Percentiles rank a stretch among this genome's conserved stretches.
Conservation (phyloP, 2,888 invertebrate genomes). For the Sminthurides aquaticus region DNA sequence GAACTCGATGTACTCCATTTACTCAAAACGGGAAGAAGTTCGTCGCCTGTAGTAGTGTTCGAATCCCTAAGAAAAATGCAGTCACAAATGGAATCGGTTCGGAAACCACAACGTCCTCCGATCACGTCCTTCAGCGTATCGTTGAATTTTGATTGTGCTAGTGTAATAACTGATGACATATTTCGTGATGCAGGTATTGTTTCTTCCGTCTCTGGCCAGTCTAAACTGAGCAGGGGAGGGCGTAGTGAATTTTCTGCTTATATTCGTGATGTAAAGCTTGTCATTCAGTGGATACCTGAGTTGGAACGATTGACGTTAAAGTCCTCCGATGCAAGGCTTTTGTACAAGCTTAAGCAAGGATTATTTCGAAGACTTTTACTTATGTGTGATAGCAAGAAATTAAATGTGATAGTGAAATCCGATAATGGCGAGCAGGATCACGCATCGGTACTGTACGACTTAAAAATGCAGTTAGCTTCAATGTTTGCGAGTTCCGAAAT, state of each 20-base stretch:
- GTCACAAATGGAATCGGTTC: not conserved
- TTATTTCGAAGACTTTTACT: not conserved
- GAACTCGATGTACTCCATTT: not conserved
- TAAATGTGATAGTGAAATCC: not conserved
- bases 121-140: not conserved
- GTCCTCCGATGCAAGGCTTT: not conserved
- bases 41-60: no score
- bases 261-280: not conserved
- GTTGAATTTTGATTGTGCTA: not conserved
- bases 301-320: not conserved
- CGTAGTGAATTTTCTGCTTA: not conserved
- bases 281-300: not conserved
- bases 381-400: not conserved
- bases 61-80: not conserved
- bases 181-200: not conserved
- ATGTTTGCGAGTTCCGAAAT: not conserved
- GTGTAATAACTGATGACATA: not conserved
- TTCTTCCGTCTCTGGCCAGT: not conserved
- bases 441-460: not conserved
- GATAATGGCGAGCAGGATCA: not conserved
- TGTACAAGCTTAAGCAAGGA: not conserved
- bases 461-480: not conserved
- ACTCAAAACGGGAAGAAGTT: not conserved
- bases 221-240: not conserved
- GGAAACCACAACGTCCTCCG: not conserved